phyloP scores from a whole-genome alignment of 2,888 invertebrate species.

The Galerucella nymphaeae region DNA sequence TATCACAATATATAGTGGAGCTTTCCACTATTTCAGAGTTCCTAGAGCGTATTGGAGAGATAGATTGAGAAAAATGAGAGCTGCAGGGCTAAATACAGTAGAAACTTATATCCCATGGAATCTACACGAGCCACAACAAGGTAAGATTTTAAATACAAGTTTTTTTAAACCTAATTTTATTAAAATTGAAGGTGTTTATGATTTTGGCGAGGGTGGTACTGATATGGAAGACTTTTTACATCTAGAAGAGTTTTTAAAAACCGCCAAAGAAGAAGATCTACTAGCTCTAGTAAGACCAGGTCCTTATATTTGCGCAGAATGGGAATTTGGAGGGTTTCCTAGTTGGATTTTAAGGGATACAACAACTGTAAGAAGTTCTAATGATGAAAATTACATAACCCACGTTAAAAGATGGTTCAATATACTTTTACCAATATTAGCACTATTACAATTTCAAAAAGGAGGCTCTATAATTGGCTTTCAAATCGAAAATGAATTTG shows the following conservation, averaged over 20 bases:
- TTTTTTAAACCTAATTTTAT: too few species aligned
- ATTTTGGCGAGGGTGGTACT: slow-evolving; percentile 69
- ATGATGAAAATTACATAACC: slow-evolving; percentile 56
- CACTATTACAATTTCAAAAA: slow-evolving; percentile 71
- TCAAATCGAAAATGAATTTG: slow-evolving; percentile 94
- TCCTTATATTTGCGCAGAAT: slow-evolving; percentile 90
- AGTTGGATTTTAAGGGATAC: slow-evolving; percentile 66
- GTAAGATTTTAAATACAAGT: slow-evolving; percentile 12
- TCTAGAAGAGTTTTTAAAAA: slow-evolving; percentile 72
- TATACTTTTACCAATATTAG: slow-evolving; percentile 62
- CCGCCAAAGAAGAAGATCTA: slow-evolving; percentile 79
- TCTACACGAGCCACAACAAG: slow-evolving; percentile 42
- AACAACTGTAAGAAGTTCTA: slow-evolving; percentile 59
- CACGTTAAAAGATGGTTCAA: slow-evolving; percentile 31
- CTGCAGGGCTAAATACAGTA: slow-evolving; percentile 87
- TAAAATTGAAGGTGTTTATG: slow-evolving; percentile 66
- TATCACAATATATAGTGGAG: slow-evolving; percentile 65
- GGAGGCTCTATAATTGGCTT: slow-evolving; percentile 90
- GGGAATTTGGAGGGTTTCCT: slow-evolving; percentile 68
- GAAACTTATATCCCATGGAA: slow-evolving; percentile 81
- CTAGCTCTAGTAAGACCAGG: slow-evolving; percentile 83
- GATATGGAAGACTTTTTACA: slow-evolving; percentile 72
- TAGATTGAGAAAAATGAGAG: slow-evolving; percentile 78
- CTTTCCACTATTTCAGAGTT: slow-evolving; percentile 88
- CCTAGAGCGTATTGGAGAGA: slow-evolving; percentile 84